Conservation (phyloP, 2,888 invertebrate genomes). For the Auanema sp. region DNA sequence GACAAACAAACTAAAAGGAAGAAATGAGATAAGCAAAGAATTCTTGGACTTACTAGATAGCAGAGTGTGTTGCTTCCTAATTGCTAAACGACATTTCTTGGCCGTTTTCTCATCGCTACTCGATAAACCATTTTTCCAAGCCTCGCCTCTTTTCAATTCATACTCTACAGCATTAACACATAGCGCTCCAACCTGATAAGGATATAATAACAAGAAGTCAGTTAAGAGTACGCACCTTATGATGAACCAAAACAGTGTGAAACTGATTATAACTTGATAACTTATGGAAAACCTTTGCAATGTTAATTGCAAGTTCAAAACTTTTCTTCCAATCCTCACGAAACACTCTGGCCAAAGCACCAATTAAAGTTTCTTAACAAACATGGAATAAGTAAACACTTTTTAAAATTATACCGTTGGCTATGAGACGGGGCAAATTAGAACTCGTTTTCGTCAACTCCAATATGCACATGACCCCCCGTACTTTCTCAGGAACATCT, state of each 20-base stretch:
- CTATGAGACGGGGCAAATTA: constrained; percentile 86
- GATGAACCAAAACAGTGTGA: constrained; percentile 89
- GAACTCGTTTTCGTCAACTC: constrained; percentile 89
- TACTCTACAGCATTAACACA: constrained; percentile 95
- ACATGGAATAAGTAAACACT: too few species aligned
- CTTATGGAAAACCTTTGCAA: constrained; percentile 93
- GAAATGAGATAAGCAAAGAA: not conserved
- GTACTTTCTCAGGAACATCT: constrained; percentile 81
- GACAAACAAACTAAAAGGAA: constrained; percentile 80
- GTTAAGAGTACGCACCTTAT: constrained; percentile 75
- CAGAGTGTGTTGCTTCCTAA: constrained; percentile 90
- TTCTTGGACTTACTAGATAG: constrained; percentile 70
- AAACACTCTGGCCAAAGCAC: constrained; percentile 89
- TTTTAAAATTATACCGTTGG: constrained; percentile 79
- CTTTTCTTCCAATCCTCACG: constrained; percentile 97
- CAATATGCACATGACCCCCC: constrained; percentile 84
- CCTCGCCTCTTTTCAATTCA: constrained; percentile 88
- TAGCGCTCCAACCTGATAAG: constrained; percentile 75
- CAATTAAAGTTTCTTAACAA: constrained; percentile 79
- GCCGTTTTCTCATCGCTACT: constrained; percentile 54
- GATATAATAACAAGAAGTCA: not conserved
- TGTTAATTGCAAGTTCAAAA: constrained; percentile 91
- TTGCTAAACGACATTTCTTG: constrained; percentile 82
- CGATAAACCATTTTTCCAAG: constrained; percentile 74
- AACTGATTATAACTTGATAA: constrained; percentile 94